Evolutionary conservation across 2,113 vertebrate genomes (phyloP).

Genomic region (Chloropsis hardwickii): DNA sequence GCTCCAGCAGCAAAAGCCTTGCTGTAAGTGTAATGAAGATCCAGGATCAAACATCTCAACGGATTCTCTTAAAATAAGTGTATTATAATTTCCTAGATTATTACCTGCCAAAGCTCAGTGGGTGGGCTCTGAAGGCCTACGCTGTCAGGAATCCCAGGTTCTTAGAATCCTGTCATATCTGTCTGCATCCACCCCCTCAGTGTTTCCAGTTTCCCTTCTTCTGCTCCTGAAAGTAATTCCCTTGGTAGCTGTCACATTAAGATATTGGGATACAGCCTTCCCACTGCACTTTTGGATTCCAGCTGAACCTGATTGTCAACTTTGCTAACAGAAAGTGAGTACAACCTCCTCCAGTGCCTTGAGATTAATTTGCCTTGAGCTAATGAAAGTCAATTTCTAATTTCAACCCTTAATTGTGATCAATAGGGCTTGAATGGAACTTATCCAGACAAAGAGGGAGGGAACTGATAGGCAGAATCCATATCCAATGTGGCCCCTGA

Average conservation of each 20-base stretch:
- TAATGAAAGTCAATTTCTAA: constrained; percentile 34
- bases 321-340: background rate
- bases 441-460: background rate
- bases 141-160: constrained; percentile 55
- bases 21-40: constrained; percentile 9
- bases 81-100: constrained; percentile 58
- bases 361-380: background rate
- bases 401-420: constrained; percentile 26
- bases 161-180: constrained; percentile 51
- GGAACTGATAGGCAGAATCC: background rate
- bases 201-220: constrained; percentile 46
- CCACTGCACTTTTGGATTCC: background rate
- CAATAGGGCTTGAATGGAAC: background rate
- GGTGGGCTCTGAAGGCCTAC: constrained; percentile 53
- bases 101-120: constrained; percentile 62
- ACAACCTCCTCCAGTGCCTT: background rate
- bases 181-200: constrained; percentile 58
- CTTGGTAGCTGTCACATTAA: constrained; percentile 38
- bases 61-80: constrained; percentile 21
- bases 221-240: constrained; percentile 54
- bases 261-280: constrained; percentile 9
- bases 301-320: background rate
- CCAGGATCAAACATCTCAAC: constrained; percentile 24
- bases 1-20: background rate
- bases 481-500: background rate